phyloP scores from a whole-genome alignment of 2,888 invertebrate species.

The Drosophila borealis region DNA sequence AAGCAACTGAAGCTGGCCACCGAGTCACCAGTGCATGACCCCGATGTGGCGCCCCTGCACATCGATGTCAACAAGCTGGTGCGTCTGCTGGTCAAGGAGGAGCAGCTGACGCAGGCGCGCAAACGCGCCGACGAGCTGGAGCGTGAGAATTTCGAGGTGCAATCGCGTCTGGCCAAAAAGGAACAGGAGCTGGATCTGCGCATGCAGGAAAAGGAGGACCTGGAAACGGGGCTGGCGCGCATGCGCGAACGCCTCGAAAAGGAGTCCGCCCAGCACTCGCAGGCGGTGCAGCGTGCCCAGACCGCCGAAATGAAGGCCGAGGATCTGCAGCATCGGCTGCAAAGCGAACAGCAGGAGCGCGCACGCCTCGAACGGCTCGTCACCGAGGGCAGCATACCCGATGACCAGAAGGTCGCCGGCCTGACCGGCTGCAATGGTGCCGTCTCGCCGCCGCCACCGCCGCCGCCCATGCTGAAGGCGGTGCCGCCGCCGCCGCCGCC shows the following conservation, averaged over 20 bases:
- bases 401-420: conserved; percentile 93
- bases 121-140: conserved; percentile 95
- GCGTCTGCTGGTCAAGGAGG: conserved; percentile 95
- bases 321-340: conserved; percentile 89
- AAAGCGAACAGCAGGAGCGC: conserved; percentile 92
- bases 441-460: conserved; percentile 86
- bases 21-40: conserved; percentile 87
- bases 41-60: conserved; percentile 93
- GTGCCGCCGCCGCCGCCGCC: conserved; percentile 84
- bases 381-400: conserved; percentile 95
- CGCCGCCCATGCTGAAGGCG: conserved; percentile 78
- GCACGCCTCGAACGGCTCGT: conserved; percentile 93
- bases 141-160: conserved; percentile 94
- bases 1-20: conserved; percentile 77
- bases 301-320: conserved; percentile 87
- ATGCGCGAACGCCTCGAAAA: conserved; percentile 95
- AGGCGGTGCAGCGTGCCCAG: conserved; percentile 91
- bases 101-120: conserved; percentile 94
- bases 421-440: conserved; percentile 85
- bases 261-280: conserved; percentile 94
- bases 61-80: conserved; percentile 97
- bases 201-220: conserved; percentile 96
- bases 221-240: conserved; percentile 92
- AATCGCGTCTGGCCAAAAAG: conserved; percentile 94
- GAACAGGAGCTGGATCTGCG: conserved; percentile 96